A percentile compares a stretch with the other conserved stretches of the same genome.
These are phyloP conservation scores for Microplitis manilae DNA, from an alignment of 2,888 invertebrate species.

Conservation along the genomic window DNA sequence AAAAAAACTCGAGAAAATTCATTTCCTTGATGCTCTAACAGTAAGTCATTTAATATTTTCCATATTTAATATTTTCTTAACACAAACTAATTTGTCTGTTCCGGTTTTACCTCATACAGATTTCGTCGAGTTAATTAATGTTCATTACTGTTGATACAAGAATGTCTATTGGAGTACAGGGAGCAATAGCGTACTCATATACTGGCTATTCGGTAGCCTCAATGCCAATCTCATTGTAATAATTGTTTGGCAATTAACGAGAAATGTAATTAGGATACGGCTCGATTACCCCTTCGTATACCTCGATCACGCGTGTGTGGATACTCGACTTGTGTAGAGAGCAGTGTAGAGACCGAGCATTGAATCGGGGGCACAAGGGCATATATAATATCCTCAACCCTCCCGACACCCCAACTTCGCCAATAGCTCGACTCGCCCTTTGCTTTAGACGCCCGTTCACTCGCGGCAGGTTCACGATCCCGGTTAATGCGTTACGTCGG, in stretches of 20 bases:
- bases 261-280: slow-evolving; percentile 35
- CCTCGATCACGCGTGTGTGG: slow-evolving; percentile 17
- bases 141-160: background rate
- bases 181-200: background rate
- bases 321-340: background rate
- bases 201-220: background rate
- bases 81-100: no score
- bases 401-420: background rate
- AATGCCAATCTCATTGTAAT: slow-evolving; percentile 32
- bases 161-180: background rate
- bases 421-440: background rate
- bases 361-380: background rate
- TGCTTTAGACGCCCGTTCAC: background rate
- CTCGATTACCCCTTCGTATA: slow-evolving; percentile 22
- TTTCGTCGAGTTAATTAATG: background rate
- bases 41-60: background rate
- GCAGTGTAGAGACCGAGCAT: background rate
- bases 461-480: background rate
- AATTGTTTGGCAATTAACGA: slow-evolving; percentile 36
- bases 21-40: slow-evolving; percentile 13
- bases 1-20: background rate
- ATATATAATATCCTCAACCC: background rate
- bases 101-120: no score
- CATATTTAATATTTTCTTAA: background rate
- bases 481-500: slow-evolving; percentile 7